phyloP scores from a whole-genome alignment of 2,888 invertebrate species.

The Caenorhabditis drosophilae region DNA sequence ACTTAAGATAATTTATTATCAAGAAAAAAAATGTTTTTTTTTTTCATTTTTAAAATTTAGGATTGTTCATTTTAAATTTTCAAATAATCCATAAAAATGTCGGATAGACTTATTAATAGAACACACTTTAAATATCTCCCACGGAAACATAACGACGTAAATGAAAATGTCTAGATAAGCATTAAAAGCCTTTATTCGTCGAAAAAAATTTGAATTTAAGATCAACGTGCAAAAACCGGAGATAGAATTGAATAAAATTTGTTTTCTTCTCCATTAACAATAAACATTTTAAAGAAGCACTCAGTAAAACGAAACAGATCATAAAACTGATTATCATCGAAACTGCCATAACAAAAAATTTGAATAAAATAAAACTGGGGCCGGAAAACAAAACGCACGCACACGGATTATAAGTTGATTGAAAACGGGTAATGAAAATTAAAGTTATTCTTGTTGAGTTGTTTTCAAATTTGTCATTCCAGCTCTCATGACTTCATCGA shows the following conservation, averaged over 20 bases:
- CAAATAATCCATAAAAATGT: not conserved
- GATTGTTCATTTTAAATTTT: not conserved
- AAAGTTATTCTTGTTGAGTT: slow-evolving; percentile 35
- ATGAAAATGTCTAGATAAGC: no score
- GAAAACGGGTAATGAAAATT: no score
- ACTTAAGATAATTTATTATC: not conserved
- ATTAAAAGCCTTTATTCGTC: slow-evolving; percentile 1
- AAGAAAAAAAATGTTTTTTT: no score
- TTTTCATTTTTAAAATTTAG: not conserved
- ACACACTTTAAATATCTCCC: not conserved
- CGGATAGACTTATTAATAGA: not conserved
- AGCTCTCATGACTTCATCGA: slow-evolving; percentile 92
- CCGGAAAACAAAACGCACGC: not conserved
- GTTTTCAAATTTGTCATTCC: slow-evolving; percentile 67
- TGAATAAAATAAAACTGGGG: not conserved
- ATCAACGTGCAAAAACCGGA: not conserved
- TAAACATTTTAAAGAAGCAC: not conserved
- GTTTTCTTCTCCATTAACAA: no score
- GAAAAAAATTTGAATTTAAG: not conserved
- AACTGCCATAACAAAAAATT: slow-evolving; percentile 1
- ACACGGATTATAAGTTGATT: not conserved
- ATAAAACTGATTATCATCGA: not conserved
- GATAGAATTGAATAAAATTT: no score
- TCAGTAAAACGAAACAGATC: not conserved
- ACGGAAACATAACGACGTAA: no score